These are phyloP conservation scores for Scolanthus callimorphus DNA, from an alignment of 92 coral and sea anemone genomes.

Conservation along the genomic window DNA sequence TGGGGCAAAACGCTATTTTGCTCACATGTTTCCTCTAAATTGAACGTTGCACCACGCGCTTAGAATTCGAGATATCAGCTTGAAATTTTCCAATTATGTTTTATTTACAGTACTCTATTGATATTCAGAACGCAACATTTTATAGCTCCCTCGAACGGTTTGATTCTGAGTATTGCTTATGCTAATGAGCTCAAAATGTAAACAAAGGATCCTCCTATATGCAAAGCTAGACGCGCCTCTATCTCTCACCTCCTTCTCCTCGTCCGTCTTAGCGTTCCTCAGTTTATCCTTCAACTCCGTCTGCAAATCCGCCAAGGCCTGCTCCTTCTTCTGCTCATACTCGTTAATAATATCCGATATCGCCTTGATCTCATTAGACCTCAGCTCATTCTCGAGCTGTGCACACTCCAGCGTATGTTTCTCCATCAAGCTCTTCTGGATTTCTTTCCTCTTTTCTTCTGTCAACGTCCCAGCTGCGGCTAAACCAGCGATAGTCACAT, in stretches of 20 bases:
- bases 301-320: constrained; percentile 59
- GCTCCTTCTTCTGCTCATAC: constrained; percentile 79
- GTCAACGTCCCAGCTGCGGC: constrained; percentile 80
- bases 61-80: too few species aligned
- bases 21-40: too few species aligned
- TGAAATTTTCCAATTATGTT: too few species aligned
- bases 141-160: too few species aligned
- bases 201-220: too few species aligned
- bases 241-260: constrained; percentile 54
- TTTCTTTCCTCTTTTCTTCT: constrained; percentile 86
- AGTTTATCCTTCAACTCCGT: constrained; percentile 68
- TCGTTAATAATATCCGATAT: constrained; percentile 86
- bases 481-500: constrained; percentile 84
- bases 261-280: constrained; percentile 63
- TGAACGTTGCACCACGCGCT: too few species aligned
- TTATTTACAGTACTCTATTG: too few species aligned
- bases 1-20: too few species aligned
- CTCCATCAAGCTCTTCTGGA: constrained; percentile 78
- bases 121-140: too few species aligned
- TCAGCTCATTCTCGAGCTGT: constrained; percentile 84
- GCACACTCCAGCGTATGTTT: constrained; percentile 98
- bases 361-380: constrained; percentile 82
- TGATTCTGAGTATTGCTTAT: too few species aligned
- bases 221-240: too few species aligned
- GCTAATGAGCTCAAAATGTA: too few species aligned